Base-by-base conservation (phyloP, 2,888 invertebrate species). In the Napeogenes inachia region DNA sequence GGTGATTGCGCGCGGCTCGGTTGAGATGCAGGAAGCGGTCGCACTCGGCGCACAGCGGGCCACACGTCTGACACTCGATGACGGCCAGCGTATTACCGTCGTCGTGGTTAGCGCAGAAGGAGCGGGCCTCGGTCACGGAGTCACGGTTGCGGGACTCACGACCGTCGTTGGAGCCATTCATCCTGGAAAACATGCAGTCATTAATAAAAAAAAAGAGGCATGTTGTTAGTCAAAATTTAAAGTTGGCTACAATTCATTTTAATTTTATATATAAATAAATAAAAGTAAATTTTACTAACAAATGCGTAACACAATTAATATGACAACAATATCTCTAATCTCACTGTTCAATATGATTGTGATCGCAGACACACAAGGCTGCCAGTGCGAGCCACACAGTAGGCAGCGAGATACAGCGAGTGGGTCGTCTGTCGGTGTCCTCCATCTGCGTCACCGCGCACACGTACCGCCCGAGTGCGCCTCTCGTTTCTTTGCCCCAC, bases 101-200 rank as follows among this genome's bases (percentile, higher is more conserved):
- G 79, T 99, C 99, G 83, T 99, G 99, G 85, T 99, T 99, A 58
- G 94, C 94, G 87, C 99, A 99, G 68, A 95, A 94, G 6, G 97
- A 96, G 77, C 97, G 92, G 3, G 87, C 81, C 58, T 92, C 92
- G 1, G 81, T 77, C 58, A 65, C 71, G 2, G 76, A 70, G 0
- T 78, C 79, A 2, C 80, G 78, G 0, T 65, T 70, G 10, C 79
- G 72, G 0, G 68, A 60, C 2, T 79, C 84, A 4, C 80, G 80
- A 0, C 74, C 76, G 0, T 82, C 82, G n/a, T 75, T 72, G 0
- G 65, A 64, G 3, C 71, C 69, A 66, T 81, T 82, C 53, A 81
- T 75, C 2, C 83, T 84, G 42, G 42, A 42, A 42, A 42, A 21
- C 21, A 21, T 1, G 21, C 1, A 21, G 21, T 21, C 21, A 21